phyloP scores from a whole-genome alignment of 2,797 vertebrate genomes.

The Enteromius treurensis region DNA sequence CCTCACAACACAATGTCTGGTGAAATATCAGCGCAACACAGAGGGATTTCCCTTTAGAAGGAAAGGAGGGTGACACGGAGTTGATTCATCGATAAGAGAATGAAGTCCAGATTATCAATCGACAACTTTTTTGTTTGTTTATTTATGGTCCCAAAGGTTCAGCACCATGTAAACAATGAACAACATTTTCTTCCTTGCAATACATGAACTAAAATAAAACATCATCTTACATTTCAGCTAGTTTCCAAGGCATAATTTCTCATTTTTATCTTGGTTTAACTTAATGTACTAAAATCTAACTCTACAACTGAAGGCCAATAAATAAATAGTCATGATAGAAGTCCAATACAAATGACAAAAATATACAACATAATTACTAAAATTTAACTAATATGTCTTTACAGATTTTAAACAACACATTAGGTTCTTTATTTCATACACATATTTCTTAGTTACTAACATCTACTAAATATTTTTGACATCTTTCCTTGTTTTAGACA shows the following conservation, averaged over 20 bases:
- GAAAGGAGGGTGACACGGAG: neutral
- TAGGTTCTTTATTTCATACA: neutral
- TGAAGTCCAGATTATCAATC: neutral
- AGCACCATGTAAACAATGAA: neutral
- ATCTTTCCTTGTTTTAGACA: neutral
- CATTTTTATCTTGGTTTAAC: neutral
- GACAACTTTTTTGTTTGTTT: neutral
- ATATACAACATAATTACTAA: neutral
- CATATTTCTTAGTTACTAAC: neutral
- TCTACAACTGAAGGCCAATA: too few species aligned
- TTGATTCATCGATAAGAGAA: neutral
- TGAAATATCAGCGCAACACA: conserved; percentile 47
- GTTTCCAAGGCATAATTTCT: neutral
- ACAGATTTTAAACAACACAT: neutral
- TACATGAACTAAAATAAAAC: neutral
- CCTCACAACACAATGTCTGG: conserved; percentile 22
- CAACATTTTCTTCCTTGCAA: too few species aligned
- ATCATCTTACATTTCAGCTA: neutral
- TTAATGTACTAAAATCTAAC: neutral
- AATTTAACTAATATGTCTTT: neutral
- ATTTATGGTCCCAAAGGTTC: neutral
- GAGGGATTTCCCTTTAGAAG: neutral
- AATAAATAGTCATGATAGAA: neutral
- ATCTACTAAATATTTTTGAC: neutral
- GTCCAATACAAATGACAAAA: neutral